Percentiles rank a stretch among this genome's conserved stretches.
Conservation (phyloP, 2,797 vertebrate species). For the Gorsachius magnificus region DNA sequence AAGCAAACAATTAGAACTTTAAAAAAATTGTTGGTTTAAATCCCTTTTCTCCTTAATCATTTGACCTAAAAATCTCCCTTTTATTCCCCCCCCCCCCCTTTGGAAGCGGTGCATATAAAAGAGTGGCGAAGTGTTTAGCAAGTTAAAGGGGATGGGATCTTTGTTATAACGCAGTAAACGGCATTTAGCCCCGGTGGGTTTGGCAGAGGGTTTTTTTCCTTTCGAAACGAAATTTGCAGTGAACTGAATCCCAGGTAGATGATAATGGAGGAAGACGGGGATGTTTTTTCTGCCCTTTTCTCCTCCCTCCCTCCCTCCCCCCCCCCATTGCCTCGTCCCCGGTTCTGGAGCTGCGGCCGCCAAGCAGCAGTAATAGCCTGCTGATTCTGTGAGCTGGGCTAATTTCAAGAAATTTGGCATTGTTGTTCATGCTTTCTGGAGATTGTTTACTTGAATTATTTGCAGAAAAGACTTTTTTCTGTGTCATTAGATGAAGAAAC, state of each 20-base stretch:
- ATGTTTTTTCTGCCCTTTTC: neutral
- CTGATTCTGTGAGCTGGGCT: slow-evolving; percentile 15
- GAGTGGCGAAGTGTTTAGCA: neutral
- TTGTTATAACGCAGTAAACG: neutral
- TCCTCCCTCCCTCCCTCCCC: neutral
- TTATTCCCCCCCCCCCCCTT: neutral
- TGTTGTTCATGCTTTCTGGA: slow-evolving; percentile 31
- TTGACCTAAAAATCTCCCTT: slow-evolving; percentile 62
- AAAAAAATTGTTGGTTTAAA: slow-evolving; percentile 62
- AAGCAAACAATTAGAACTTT: slow-evolving; percentile 75
- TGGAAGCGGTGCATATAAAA: slow-evolving; percentile 11
- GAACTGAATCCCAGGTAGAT: neutral
- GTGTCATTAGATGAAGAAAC: slow-evolving; percentile 33
- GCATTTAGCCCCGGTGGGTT: neutral
- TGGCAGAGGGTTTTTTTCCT: neutral
- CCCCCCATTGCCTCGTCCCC: neutral
- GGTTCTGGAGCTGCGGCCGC: neutral
- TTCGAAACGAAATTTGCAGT: neutral
- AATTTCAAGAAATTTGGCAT: slow-evolving; percentile 15
- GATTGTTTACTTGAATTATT: slow-evolving; percentile 50
- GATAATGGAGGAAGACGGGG: neutral
- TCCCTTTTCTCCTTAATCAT: slow-evolving; percentile 31
- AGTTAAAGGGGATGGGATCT: slow-evolving; percentile 21
- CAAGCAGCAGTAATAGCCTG: neutral
- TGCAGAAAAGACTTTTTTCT: slow-evolving; percentile 10